Evolutionary conservation across 2,888 invertebrate genomes (phyloP).

Genomic region (Macrophya annulata): DNA sequence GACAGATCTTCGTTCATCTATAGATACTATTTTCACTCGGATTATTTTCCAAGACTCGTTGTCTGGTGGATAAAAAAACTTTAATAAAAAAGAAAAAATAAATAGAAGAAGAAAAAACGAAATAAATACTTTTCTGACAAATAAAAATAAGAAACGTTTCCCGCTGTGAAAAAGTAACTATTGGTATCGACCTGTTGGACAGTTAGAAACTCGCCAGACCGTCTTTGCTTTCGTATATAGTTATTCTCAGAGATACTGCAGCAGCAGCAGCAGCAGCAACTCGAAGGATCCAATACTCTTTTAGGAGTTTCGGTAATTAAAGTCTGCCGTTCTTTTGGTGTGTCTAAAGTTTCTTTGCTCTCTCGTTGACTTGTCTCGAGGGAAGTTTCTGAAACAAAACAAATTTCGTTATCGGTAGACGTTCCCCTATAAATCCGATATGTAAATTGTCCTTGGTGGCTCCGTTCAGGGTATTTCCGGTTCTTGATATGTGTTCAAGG

Average conservation of each 20-base stretch:
- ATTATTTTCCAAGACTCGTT: conserved; percentile 21
- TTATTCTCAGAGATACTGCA: conserved; percentile 17
- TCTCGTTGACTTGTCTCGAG: conserved; percentile 7
- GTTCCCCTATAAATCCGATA: conserved; percentile 37
- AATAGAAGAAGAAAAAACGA: neutral
- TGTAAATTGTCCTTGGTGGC: conserved; percentile 33
- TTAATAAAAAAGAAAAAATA: neutral
- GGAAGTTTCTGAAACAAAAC: conserved; percentile 33
- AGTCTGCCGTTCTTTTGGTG: conserved; percentile 44
- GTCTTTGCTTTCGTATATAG: conserved; percentile 30
- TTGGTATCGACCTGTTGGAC: conserved; percentile 52
- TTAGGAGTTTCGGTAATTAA: conserved; percentile 47
- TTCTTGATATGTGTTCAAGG: conserved; percentile 43
- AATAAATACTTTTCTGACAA: conserved; percentile 30
- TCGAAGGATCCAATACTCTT: conserved; percentile 39
- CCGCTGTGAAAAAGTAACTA: conserved; percentile 16
- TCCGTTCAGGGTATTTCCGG: conserved; percentile 38
- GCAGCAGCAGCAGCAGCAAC: neutral
- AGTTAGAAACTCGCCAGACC: conserved; percentile 48
- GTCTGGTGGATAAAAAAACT: conserved; percentile 27
- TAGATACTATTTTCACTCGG: conserved; percentile 40
- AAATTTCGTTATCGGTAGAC: conserved; percentile 52
- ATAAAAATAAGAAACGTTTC: conserved; percentile 18
- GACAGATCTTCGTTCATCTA: conserved; percentile 49
- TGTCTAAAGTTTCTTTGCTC: conserved; percentile 36